Evolutionary conservation across 2,888 invertebrate genomes (phyloP).

Genomic region (Lasioglossum figueresi): DNA sequence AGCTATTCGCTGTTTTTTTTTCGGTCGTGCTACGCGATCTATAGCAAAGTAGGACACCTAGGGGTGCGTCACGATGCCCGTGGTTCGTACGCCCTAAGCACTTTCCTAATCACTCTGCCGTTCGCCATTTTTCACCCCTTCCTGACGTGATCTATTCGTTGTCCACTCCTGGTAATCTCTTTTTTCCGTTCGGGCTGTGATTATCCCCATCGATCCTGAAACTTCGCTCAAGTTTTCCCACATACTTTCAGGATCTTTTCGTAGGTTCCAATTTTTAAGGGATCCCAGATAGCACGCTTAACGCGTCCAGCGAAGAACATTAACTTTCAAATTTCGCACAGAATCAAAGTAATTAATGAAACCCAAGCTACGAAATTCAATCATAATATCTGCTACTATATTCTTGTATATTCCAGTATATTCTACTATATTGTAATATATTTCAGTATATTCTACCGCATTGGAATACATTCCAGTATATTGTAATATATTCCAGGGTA

Average conservation of each 20-base stretch:
- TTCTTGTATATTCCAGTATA: no score
- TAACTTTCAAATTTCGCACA: rapidly evolving
- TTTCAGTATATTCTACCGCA: no score
- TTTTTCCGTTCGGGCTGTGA: background rate
- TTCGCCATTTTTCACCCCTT: background rate
- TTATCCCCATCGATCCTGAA: background rate
- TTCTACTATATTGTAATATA: no score
- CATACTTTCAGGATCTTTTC: background rate
- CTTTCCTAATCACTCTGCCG: background rate
- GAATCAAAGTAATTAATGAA: background rate
- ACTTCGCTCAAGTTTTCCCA: background rate
- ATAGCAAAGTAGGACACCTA: background rate
- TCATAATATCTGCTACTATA: no score
- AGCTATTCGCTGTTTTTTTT: background rate
- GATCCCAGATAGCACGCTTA: no score
- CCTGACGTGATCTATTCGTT: background rate
- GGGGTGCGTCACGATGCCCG: background rate
- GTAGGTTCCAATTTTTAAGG: background rate
- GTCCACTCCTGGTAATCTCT: background rate
- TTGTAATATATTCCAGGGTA: no score
- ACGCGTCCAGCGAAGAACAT: background rate
- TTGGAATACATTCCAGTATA: no score
- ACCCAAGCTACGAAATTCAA: background rate
- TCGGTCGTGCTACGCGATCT: background rate
- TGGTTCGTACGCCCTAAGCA: background rate